Conservation (phyloP, 2,888 invertebrate species). For the Caenorhabditis parvicauda region DNA sequence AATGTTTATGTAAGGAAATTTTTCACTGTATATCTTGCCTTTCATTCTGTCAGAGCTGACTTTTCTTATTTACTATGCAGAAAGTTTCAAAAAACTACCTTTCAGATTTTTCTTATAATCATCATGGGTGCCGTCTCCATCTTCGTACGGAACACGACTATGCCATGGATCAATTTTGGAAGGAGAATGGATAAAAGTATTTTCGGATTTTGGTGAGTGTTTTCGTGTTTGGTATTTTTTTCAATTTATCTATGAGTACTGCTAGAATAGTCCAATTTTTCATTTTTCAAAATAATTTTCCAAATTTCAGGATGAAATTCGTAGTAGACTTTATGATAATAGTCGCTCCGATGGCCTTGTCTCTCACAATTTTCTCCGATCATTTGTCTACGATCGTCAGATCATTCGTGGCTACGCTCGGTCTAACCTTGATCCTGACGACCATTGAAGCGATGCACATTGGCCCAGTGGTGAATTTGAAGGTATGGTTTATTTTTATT, state of each 20-base stretch:
- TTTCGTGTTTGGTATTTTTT: not conserved
- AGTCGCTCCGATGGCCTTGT: constrained; percentile 38
- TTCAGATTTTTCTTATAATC: too few relatives aligned
- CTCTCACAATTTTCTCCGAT: constrained; percentile 31
- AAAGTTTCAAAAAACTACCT: too few relatives aligned
- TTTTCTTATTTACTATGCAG: too few relatives aligned
- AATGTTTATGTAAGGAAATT: too few relatives aligned
- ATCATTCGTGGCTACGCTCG: too few relatives aligned
- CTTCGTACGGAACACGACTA: constrained; percentile 41
- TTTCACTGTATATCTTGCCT: too few relatives aligned
- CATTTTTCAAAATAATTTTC: constrained; percentile 1
- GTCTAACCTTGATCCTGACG: constrained; percentile 12
- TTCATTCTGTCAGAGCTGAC: too few relatives aligned
- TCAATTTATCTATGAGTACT: not conserved
- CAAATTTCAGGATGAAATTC: constrained; percentile 48
- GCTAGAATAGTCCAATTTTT: constrained; percentile 1
- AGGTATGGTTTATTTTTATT: constrained; percentile 1
- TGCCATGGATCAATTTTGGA: constrained; percentile 51
- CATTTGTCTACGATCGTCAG: constrained; percentile 9
- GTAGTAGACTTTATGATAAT: constrained; percentile 42
- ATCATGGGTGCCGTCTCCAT: too few relatives aligned
- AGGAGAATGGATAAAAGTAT: constrained; percentile 20
- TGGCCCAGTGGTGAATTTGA: constrained; percentile 14
- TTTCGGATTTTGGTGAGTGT: constrained; percentile 11
- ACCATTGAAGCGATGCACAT: constrained; percentile 10